Evolutionary conservation across 2,888 invertebrate species (phyloP).

Genomic region (Dynastes tityus): DNA sequence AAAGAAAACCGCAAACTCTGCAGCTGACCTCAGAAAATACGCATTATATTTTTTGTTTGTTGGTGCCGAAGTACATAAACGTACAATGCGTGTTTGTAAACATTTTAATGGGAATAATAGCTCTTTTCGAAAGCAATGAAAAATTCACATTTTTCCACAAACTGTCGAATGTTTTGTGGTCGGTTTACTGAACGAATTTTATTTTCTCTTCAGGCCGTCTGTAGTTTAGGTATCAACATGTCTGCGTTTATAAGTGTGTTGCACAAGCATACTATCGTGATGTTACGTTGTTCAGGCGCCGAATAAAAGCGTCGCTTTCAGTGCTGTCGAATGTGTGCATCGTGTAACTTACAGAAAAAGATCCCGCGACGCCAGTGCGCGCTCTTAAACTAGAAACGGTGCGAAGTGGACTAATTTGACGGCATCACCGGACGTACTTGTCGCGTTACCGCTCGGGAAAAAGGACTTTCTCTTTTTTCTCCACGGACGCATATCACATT

Average conservation of each 20-base stretch:
- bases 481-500: constrained; percentile 14
- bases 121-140: too few relatives aligned
- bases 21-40: too few relatives aligned
- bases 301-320: constrained; percentile 32
- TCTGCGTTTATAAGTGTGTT: constrained; percentile 2
- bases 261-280: constrained; percentile 7
- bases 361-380: neutral
- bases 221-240: neutral
- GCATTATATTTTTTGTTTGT: too few relatives aligned
- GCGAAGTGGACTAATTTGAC: constrained; percentile 22
- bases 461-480: constrained; percentile 2
- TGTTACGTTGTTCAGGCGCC: constrained; percentile 1
- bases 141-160: too few relatives aligned
- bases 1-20: too few relatives aligned
- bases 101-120: too few relatives aligned
- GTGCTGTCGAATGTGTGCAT: constrained; percentile 33
- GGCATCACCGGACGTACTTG: constrained; percentile 2
- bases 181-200: neutral
- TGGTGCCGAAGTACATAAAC: too few relatives aligned
- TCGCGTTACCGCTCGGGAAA: neutral
- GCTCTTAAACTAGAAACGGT: neutral
- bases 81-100: too few relatives aligned
- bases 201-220: neutral
- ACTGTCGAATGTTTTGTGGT: too few relatives aligned
- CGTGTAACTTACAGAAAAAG: constrained; percentile 24